Conservation (phyloP, 2,797 vertebrate species). For the Staurois parvus region DNA sequence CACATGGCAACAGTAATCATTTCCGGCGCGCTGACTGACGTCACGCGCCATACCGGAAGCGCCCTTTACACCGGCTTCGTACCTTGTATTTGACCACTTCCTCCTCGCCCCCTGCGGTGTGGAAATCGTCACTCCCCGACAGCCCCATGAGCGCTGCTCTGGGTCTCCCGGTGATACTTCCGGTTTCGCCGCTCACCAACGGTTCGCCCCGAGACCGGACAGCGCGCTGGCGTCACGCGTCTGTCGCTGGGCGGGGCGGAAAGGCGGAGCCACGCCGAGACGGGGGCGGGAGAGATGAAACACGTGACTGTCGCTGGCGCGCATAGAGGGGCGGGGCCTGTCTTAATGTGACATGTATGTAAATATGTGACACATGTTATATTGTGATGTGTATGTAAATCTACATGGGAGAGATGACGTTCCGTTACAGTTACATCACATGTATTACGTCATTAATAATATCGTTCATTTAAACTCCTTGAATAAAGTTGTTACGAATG, state of each 20-base stretch:
- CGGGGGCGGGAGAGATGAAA: background rate
- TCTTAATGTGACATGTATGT: too few relatives aligned
- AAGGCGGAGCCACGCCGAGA: background rate
- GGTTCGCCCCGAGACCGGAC: background rate
- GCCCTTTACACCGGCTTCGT: background rate
- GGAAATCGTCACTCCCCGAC: constrained; percentile 11
- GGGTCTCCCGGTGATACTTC: background rate
- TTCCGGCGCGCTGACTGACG: background rate
- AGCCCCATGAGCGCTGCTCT: constrained; percentile 13
- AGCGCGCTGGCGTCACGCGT: constrained; percentile 21
- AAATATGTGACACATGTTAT: too few relatives aligned
- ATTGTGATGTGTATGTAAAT: too few relatives aligned
- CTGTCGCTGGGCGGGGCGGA: background rate
- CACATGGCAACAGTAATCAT: background rate
- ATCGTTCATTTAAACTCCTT: too few relatives aligned
- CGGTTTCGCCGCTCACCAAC: background rate
- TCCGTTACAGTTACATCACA: too few relatives aligned
- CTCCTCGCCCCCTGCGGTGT: background rate
- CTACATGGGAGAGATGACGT: too few relatives aligned
- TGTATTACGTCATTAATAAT: too few relatives aligned
- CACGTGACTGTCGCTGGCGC: background rate
- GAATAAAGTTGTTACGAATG: too few relatives aligned
- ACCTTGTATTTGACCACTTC: constrained; percentile 14
- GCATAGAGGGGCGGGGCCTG: background rate
- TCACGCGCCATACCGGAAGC: constrained; percentile 4